Base-by-base conservation (phyloP, 2,797 vertebrate genomes). In the Xerus rutilus region DNA sequence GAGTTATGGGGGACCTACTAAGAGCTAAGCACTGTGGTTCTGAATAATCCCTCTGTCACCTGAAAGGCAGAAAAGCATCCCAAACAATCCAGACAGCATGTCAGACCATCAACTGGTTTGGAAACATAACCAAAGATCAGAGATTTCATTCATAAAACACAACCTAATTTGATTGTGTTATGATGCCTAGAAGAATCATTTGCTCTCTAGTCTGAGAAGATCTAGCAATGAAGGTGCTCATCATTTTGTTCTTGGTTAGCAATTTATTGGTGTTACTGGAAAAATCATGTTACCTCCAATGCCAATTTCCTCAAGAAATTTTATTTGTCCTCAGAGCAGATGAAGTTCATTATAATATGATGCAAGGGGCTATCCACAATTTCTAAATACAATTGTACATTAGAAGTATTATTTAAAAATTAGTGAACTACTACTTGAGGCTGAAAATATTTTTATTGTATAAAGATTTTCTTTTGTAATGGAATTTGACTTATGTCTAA, bases 381-480 rank as follows among this genome's bases (percentile, higher is more conserved):
- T 95, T 43, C 83, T 86, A 95, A 90, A 94, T 73, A 94, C 91
- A 96, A 91, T 12, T 54, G 39, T 90, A 81, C 77, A 88, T 87
- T 93, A 88, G 20, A 97, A 93, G 35, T 87, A 47, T 86, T 97
- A 93, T 97, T 96, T 94, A 91, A 97, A 59, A 95, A 94, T 82
- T 95, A 96, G 81, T 95, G 96, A 97, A 94, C 83, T 97, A 91
- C 13, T 90, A 67, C 84, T 67, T 77, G 62, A 43, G 84, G 88
- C 79, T 97, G 64, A 92, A 97, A 97, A 97, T 88, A 84, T 89
- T 95, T 96, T 95, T 96, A 94, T 88, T 95, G 83, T 96, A 95
- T 87, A 98, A 89, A 93, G 93, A 88, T 97, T 90, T 92, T 91
- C 93, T 93, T 73, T 77, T 47, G 32, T 89, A 89, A 93, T 93